phyloP scores from a whole-genome alignment of 2,113 vertebrate species.

The Osmerus mordax region DNA sequence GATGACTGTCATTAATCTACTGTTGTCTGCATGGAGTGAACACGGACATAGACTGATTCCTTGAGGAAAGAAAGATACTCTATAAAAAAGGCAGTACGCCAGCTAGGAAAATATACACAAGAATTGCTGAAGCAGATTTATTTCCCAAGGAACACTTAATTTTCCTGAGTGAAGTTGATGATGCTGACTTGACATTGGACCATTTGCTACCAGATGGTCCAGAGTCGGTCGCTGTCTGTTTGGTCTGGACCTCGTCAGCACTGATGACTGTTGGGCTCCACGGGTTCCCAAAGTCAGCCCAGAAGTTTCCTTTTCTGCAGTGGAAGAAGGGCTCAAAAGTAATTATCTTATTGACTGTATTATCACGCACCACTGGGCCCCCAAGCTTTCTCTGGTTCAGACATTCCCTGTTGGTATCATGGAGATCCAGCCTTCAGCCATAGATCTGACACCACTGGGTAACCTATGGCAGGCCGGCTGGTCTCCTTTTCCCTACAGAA shows the following conservation, averaged over 20 bases:
- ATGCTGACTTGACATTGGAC: slow-evolving; percentile 19
- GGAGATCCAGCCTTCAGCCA: slow-evolving; percentile 45
- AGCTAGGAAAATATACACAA: too few species aligned
- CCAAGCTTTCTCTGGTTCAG: slow-evolving; percentile 28
- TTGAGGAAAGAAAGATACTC: background rate
- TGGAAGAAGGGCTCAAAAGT: background rate
- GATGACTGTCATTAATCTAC: slow-evolving; percentile 16
- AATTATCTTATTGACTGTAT: slow-evolving; percentile 37
- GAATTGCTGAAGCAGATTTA: background rate
- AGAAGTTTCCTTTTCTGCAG: slow-evolving; percentile 35
- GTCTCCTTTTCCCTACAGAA: slow-evolving; percentile 33
- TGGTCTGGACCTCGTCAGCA: slow-evolving; percentile 40
- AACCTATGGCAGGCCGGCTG: slow-evolving; percentile 27
- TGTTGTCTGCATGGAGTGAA: slow-evolving; percentile 27
- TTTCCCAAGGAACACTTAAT: slow-evolving; percentile 17
- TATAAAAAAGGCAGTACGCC: too few species aligned
- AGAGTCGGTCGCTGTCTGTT: slow-evolving; percentile 27
- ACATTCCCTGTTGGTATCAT: slow-evolving; percentile 12
- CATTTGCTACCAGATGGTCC: slow-evolving; percentile 45
- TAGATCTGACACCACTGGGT: slow-evolving; percentile 18
- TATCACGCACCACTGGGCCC: slow-evolving; percentile 29
- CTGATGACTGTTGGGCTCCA: slow-evolving; percentile 37
- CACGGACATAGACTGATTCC: slow-evolving; percentile 7
- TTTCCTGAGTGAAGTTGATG: slow-evolving; percentile 21
- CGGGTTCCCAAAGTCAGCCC: slow-evolving; percentile 38